Percentiles rank a stretch among this genome's conserved stretches.
These are phyloP conservation scores for Thomomys bottae DNA, from an alignment of 2,113 vertebrate species.

Conservation along the genomic window DNA sequence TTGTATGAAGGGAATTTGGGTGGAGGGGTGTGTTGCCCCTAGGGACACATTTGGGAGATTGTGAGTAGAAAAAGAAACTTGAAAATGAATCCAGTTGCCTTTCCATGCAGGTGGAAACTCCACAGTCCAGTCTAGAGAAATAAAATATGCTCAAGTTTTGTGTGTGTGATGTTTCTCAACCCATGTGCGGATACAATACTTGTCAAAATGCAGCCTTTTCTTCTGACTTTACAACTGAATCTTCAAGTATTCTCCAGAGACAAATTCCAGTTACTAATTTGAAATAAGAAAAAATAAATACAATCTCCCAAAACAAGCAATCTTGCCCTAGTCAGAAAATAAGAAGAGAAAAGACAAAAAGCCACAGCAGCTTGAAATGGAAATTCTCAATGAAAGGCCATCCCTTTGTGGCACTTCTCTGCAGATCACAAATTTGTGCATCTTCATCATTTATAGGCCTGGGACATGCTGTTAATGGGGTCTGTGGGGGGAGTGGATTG, in stretches of 20 bases:
- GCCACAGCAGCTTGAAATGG: not conserved
- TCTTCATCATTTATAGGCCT: rapidly evolving
- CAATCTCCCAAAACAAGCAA: not conserved
- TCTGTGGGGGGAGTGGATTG: not conserved
- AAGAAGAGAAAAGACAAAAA: not conserved
- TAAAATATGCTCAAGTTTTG: not conserved
- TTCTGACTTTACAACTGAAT: not conserved
- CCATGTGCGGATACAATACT: not conserved
- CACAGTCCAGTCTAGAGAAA: not conserved
- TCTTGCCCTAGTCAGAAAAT: not conserved
- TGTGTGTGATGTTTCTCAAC: not conserved
- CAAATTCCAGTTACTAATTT: not conserved
- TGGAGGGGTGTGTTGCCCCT: not conserved
- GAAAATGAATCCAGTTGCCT: not conserved
- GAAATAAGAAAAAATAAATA: too few species aligned
- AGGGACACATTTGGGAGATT: not conserved
- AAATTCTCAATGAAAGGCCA: not conserved
- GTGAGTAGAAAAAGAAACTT: not conserved
- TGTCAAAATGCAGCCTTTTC: not conserved
- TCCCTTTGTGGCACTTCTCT: not conserved
- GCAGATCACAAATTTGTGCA: not conserved
- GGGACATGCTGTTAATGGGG: constrained; percentile 34
- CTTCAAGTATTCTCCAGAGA: not conserved
- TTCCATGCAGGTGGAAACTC: not conserved
- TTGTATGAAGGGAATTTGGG: not conserved